Base-by-base conservation (phyloP, 2,113 vertebrate species). In the Plecturocebus donacophilus region DNA sequence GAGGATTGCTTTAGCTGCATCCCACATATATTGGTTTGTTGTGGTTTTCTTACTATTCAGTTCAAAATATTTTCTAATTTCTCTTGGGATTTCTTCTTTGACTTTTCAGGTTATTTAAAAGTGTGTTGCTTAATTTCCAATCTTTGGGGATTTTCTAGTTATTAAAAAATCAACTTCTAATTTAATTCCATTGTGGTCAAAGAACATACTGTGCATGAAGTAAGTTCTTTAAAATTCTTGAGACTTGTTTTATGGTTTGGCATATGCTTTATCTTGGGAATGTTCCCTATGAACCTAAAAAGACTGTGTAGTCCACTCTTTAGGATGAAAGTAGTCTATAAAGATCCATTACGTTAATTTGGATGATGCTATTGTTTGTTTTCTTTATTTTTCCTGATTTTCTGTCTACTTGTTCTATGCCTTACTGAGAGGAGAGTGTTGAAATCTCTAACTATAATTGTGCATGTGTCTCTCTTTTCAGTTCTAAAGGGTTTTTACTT, bases 51-150 rank as follows among this genome's bases (percentile, higher is more conserved):
- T 89, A 56, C 45, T 87, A 66, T 68, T 93, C 20, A 85, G 17
- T 80, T 94, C 32, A 80, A 56, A 66, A 40, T 88, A 68, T 38
- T 93, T 93, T 90, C 58, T 70, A 21, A 76, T 82, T 86, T 58
- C 30, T 42, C 12, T 79, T 86, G 58, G 30, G 20, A 61, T 81
- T 95, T 82, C 27, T 87, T 90, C 38, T 61, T 79, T 90, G 56
- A 54, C 68, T 64, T 89, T 49, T 32, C 76, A 45, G 30, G 19
- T 86, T 61, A 76, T 86, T 84, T 32, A 56, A 77, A 88, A 45
- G 16, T 49, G 8, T 73, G 38, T 47, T 71, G 52, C 77, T 94
- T 58, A 91, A 61, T 87, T 92, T 70, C 30, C 14, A 52, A 11
- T 70, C 42, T 58, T 86, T 87, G 47, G 56, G 27, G 27, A 47